A percentile compares a stretch with the other conserved stretches of the same genome.
Evolutionary conservation across 2,113 vertebrate genomes (phyloP).

Genomic region (Gorilla gorilla): DNA sequence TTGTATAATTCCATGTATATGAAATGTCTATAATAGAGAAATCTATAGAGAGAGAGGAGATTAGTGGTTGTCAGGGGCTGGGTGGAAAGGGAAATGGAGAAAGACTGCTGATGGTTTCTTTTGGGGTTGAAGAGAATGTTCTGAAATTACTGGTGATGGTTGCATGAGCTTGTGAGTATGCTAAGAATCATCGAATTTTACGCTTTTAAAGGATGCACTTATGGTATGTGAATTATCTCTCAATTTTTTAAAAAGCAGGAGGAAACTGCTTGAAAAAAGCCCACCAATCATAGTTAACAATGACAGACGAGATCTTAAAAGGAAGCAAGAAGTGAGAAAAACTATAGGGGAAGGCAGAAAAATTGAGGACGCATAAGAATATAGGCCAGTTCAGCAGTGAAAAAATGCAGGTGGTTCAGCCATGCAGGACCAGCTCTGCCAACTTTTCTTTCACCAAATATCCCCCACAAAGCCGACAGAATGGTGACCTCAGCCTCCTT

Average conservation of each 20-base stretch:
- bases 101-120: neutral
- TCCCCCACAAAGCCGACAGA: neutral
- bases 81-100: neutral
- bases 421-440: neutral
- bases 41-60: neutral
- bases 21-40: neutral
- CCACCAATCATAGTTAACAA: neutral
- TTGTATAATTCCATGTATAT: neutral
- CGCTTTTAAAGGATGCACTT: neutral
- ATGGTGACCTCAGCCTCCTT: too few species aligned
- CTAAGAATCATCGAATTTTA: conserved; percentile 1
- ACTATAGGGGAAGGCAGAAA: neutral
- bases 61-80: neutral
- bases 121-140: neutral
- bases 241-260: neutral
- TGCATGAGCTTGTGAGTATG: neutral
- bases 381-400: neutral
- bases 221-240: neutral
- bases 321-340: neutral
- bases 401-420: neutral
- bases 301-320: neutral
- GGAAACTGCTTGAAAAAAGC: neutral
- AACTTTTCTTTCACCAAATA: neutral
- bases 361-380: neutral
- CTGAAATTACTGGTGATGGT: neutral